Conservation (phyloP, 2,888 invertebrate genomes). For the Ophion ventricosus region DNA sequence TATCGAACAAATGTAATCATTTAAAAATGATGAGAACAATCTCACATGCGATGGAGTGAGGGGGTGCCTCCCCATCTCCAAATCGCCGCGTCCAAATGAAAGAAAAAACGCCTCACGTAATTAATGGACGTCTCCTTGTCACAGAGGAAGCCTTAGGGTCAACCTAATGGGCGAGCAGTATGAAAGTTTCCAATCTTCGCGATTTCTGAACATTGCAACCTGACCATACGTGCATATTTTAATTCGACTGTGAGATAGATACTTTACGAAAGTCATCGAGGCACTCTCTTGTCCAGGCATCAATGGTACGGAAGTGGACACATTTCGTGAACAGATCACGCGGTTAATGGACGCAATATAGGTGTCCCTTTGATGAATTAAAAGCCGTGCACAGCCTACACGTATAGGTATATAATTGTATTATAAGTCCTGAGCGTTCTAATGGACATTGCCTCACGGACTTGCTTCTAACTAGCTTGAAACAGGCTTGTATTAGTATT, state of each 20-base stretch:
- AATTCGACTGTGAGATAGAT: background rate
- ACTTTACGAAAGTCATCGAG: background rate
- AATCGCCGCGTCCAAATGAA: too few species aligned
- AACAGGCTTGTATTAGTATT: slow-evolving; percentile 41
- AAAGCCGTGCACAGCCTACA: slow-evolving; percentile 21
- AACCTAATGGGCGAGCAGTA: background rate
- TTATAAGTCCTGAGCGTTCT: slow-evolving; percentile 14
- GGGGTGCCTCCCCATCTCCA: too few species aligned
- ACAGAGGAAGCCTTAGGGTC: background rate
- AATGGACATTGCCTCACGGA: slow-evolving; percentile 32
- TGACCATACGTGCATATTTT: background rate
- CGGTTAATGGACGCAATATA: slow-evolving; percentile 47
- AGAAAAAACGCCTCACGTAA: too few species aligned
- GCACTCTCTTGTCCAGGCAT: background rate
- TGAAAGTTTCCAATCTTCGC: background rate
- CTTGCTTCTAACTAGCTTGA: slow-evolving; percentile 34
- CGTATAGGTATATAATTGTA: slow-evolving; percentile 19
- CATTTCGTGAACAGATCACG: slow-evolving; percentile 19
- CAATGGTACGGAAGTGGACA: background rate
- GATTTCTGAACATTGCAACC: background rate
- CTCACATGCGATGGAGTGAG: too few species aligned
- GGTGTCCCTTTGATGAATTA: slow-evolving; percentile 54
- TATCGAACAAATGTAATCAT: too few species aligned
- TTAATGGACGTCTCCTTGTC: background rate
- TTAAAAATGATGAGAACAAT: too few species aligned